Base-by-base conservation (phyloP, 2,888 invertebrate species). In the Erannis defoliaria region DNA sequence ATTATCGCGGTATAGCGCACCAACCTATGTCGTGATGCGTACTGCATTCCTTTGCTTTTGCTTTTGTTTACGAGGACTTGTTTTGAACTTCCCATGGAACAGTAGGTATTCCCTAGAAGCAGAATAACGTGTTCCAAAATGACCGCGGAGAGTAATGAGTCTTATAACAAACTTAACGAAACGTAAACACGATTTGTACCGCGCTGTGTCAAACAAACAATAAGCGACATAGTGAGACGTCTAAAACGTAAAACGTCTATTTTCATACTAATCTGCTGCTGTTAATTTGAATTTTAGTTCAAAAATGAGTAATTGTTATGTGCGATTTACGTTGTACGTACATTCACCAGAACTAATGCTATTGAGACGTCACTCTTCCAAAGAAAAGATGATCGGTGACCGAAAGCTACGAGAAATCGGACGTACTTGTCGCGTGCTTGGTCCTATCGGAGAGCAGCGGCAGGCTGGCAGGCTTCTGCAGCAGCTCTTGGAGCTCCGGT, bases 401-500 rank as follows among this genome's bases (percentile, higher is more conserved):
- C 65, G 70, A 80, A 76, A 76, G 71, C 67, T 76, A 74, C 70
- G 57, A 71, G 78, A 80, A 72, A 68, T 70, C 51, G 56, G 59
- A 89, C 92, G 69, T 89, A 91, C 91, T 85, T 87, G 87, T 85
- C 67, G 79, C 80, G 62, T 76, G 80, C 74, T 84, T 88, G 69
- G 73, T 76, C 55, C 71, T 82, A 50, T 82, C 84, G 12, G 74
- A 71, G 26, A 84, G 62, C 42, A 85, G 77, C 55, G 81, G 78
- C 50, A 81, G 74, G 70, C 79, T 78, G 72, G 73, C 75, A 19
- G 88, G 86, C 69, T 89, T 90, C 72, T 88, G 88, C 58, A 93
- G 81, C 64, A 93, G 73, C 70, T 90, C 92, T 75, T 93, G 85
- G 69, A 92, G 79, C 81, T 93, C 92, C 26, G 90, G 84, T 74